These are phyloP conservation scores for Heliconius ismenius DNA, from an alignment of 2,888 invertebrate species.

Conservation along the genomic window DNA sequence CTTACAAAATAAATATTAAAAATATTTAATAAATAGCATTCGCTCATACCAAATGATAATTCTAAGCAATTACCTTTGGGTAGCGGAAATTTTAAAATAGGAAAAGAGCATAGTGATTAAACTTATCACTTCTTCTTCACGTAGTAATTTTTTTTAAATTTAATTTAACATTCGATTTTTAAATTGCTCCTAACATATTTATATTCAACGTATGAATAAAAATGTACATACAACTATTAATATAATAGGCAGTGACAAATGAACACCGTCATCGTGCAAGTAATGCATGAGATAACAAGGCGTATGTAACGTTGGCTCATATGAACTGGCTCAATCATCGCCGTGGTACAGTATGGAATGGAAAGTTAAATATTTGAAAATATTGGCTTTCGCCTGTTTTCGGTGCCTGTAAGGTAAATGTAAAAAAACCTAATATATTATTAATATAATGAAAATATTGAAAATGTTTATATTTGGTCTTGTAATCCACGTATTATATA, in stretches of 20 bases:
- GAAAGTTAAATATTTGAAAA: not conserved
- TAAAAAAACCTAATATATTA: not conserved
- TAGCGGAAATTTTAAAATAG: too few relatives aligned
- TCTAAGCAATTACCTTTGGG: too few relatives aligned
- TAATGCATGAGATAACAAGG: not conserved
- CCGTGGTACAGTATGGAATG: not conserved
- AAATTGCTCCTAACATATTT: not conserved
- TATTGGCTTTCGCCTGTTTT: not conserved
- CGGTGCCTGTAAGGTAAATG: too few relatives aligned
- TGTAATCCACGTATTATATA: not conserved
- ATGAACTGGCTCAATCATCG: slow-evolving; percentile 17
- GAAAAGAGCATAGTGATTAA: too few relatives aligned
- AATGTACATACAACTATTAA: not conserved
- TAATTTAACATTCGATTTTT: not conserved
- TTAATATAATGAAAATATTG: too few relatives aligned
- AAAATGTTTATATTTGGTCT: not conserved
- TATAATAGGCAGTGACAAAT: not conserved
- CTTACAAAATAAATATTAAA: too few relatives aligned
- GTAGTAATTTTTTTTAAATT: not conserved
- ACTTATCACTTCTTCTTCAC: too few relatives aligned
- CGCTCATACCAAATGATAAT: too few relatives aligned
- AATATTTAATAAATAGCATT: too few relatives aligned
- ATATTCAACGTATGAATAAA: not conserved
- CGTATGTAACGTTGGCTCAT: not conserved
- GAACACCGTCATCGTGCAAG: not conserved